phyloP scores from a whole-genome alignment of 2,888 invertebrate genomes.

The Plagiodera versicolora region DNA sequence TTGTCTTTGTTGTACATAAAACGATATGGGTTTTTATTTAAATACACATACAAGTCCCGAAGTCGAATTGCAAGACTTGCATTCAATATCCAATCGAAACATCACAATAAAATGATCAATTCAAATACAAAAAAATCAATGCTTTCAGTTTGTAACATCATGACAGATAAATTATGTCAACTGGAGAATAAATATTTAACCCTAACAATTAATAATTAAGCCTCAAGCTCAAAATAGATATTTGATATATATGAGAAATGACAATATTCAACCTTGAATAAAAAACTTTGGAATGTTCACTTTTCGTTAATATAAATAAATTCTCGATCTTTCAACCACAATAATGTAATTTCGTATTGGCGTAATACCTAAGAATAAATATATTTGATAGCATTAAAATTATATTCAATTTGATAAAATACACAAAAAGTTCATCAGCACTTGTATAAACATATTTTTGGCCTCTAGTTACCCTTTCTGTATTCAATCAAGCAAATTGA shows the following conservation, averaged over 20 bases:
- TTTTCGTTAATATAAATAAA: slow-evolving; percentile 32
- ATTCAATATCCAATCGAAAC: too few relatives aligned
- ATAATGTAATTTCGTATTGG: slow-evolving; percentile 16
- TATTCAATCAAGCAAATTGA: slow-evolving; percentile 32
- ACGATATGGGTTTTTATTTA: too few relatives aligned
- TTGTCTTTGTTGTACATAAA: too few relatives aligned
- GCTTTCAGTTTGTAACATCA: too few relatives aligned
- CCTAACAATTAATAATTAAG: neutral
- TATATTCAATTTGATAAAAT: slow-evolving; percentile 34
- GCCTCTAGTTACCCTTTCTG: slow-evolving; percentile 36
- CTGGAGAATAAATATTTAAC: neutral
- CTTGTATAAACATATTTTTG: slow-evolving; percentile 35
- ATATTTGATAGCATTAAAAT: slow-evolving; percentile 29
- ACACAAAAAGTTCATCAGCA: slow-evolving; percentile 32
- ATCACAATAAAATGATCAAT: too few relatives aligned
- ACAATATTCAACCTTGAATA: neutral
- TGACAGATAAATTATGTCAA: neutral
- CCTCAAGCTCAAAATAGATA: neutral
- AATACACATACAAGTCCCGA: too few relatives aligned
- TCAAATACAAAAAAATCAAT: too few relatives aligned
- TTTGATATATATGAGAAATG: neutral
- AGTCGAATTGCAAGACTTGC: too few relatives aligned
- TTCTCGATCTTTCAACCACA: slow-evolving; percentile 23
- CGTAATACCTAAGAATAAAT: slow-evolving; percentile 32
- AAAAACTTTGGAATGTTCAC: slow-evolving; percentile 35